phyloP scores from a whole-genome alignment of 2,888 invertebrate genomes.

The Gonocerus acuteangulatus region DNA sequence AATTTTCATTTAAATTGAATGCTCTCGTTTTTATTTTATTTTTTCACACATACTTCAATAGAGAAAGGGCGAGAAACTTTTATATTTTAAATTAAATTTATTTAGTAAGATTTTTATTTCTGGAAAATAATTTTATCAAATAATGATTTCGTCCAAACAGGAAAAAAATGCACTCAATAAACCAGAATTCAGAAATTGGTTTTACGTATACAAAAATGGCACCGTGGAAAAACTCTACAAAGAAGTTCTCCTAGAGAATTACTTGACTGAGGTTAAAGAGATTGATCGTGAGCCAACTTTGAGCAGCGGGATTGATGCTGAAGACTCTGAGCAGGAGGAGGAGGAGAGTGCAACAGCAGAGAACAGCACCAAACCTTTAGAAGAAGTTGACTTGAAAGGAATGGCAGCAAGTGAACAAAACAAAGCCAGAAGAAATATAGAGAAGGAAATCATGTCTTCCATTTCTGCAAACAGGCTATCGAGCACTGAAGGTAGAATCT shows the following conservation, averaged over 20 bases:
- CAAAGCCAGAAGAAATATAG: conserved; percentile 43
- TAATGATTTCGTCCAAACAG: too few species aligned
- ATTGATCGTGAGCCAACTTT: not conserved
- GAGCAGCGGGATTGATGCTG: conserved; percentile 38
- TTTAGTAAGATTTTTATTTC: not conserved
- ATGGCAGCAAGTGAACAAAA: conserved; percentile 41
- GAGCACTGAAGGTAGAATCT: not conserved
- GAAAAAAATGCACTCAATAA: conserved; percentile 43
- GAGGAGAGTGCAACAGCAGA: conserved; percentile 18
- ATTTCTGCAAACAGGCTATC: conserved; percentile 31
- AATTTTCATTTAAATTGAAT: too few species aligned
- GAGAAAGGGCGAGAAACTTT: too few species aligned
- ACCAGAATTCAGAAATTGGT: conserved; percentile 58
- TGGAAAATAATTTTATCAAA: not conserved
- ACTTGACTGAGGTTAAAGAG: conserved; percentile 45
- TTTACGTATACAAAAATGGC: conserved; percentile 60
- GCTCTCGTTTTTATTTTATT: too few species aligned
- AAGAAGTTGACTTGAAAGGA: conserved; percentile 41
- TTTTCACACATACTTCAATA: too few species aligned
- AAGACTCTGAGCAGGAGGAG: conserved; percentile 35
- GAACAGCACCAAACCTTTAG: conserved; percentile 32
- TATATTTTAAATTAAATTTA: too few species aligned
- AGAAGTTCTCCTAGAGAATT: conserved; percentile 51
- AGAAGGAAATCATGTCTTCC: conserved; percentile 50
- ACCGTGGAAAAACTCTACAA: conserved; percentile 55